Base-by-base conservation (phyloP, 2,888 invertebrate species). In the Trissolcus brochymenae region DNA sequence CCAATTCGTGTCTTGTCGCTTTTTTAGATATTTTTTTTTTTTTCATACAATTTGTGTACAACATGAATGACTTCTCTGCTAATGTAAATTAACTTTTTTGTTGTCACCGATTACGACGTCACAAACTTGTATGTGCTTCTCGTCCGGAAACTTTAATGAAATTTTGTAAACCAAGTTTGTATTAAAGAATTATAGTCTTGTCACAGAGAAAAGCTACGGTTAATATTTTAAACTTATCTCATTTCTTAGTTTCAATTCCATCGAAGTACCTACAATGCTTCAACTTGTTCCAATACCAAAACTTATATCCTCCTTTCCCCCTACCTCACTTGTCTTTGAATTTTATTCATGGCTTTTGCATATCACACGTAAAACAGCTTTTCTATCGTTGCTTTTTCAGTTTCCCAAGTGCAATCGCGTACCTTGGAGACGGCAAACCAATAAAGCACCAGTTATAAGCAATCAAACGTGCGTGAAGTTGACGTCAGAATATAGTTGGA, bases 141-240 rank as follows among this genome's bases (percentile, higher is more conserved):
- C 57, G 64, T 62, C 40, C 35, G 19, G 7, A 65, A 72, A 65
- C 54, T 72, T 72, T 60, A 65, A 72, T 72, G 19, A 2, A 51
- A 57, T 64, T 64, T 64, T 71, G 19, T 29, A 62, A 62, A 46
- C 51, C 16, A 3, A n/a, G 55, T 46, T 53, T 35, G 41, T 29
- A 55, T 49, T 21, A 54, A 50, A 53, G 46, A 54, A 68, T 68
- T 60, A 54, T 49, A 68, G 53, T 68, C 68, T 68, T 61, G 61
- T 61, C 61, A 70, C 50, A 55, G 53, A 51, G 14, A 46, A 46
- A 16, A 46, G 16, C 21, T 35, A 35, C 11, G 21, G 49, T 50
- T 70, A 55, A 70, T 70, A 55, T 70, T 70, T 70, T 61, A 61
- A 70, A 55, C 55, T 70, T 70, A 70, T 62, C 70, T 62, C 61